phyloP scores from a whole-genome alignment of 1,140 invertebrate species.

The Sinonovacula constricta region DNA sequence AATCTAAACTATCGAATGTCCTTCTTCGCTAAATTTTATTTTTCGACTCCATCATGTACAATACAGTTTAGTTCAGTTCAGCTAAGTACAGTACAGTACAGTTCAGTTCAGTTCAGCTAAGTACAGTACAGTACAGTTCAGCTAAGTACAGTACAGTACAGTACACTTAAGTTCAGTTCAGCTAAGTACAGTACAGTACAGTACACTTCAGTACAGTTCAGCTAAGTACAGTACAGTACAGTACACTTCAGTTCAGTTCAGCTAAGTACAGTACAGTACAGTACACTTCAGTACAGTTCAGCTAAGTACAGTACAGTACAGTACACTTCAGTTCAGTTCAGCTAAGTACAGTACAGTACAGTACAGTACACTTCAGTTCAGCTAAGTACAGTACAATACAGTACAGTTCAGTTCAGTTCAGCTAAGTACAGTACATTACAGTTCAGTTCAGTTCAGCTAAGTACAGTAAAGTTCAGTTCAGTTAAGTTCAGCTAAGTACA shows the following conservation, averaged over 20 bases:
- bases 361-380: conserved; percentile 4
- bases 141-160: neutral
- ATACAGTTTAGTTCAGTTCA: too few species aligned
- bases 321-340: conserved; percentile 16
- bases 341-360: conserved; percentile 27
- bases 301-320: conserved; percentile 39
- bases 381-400: conserved; percentile 51
- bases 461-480: conserved; percentile 3
- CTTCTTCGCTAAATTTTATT: too few species aligned
- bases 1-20: too few species aligned
- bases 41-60: too few species aligned
- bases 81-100: too few species aligned
- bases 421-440: conserved; percentile 52
- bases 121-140: too few species aligned
- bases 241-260: conserved; percentile 15
- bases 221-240: conserved; percentile 39
- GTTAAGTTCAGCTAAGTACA: conserved; percentile 24
- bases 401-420: conserved; percentile 53
- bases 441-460: conserved; percentile 37
- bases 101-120: too few species aligned
- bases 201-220: conserved; percentile 33
- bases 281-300: conserved; percentile 33
- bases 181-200: conserved; percentile 24
- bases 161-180: conserved; percentile 31
- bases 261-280: conserved; percentile 18